A percentile compares a stretch with the other conserved stretches of the same genome.
Evolutionary conservation across 2,797 vertebrate genomes (phyloP).

Genomic region (Fistularia commersonii): DNA sequence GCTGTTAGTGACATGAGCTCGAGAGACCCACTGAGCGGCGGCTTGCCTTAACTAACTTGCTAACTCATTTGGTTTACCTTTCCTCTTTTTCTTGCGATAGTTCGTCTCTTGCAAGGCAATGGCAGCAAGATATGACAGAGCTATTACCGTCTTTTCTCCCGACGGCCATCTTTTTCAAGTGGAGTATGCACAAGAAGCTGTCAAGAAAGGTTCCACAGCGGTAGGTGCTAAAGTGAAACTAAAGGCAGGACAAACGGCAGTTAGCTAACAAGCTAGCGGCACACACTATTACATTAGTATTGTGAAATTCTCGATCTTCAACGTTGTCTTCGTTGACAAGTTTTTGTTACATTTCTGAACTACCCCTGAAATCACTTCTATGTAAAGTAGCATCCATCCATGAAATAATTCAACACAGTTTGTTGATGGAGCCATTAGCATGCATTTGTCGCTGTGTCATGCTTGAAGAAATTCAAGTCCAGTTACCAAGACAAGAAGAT

Average conservation of each 20-base stretch:
- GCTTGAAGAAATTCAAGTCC: too few species aligned
- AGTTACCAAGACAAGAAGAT: too few species aligned
- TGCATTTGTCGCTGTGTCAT: slow-evolving; percentile 71
- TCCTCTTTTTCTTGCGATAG: slow-evolving; percentile 15
- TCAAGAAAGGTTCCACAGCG: slow-evolving; percentile 88
- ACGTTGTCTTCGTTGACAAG: too few species aligned
- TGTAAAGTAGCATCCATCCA: too few species aligned
- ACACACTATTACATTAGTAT: background rate
- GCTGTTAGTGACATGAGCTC: slow-evolving; percentile 17
- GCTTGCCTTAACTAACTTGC: slow-evolving; percentile 52
- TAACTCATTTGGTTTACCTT: slow-evolving; percentile 59
- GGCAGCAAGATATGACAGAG: slow-evolving; percentile 86
- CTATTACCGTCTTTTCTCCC: slow-evolving; percentile 88
- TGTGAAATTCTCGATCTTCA: too few species aligned
- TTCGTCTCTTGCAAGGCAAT: slow-evolving; percentile 53
- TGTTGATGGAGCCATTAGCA: slow-evolving; percentile 11
- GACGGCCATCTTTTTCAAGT: slow-evolving; percentile 90
- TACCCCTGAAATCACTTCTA: too few species aligned
- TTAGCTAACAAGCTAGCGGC: slow-evolving; percentile 36
- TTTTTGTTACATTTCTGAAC: too few species aligned
- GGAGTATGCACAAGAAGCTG: slow-evolving; percentile 88
- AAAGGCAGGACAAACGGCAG: slow-evolving; percentile 34
- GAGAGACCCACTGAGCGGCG: slow-evolving; percentile 2
- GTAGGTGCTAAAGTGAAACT: slow-evolving; percentile 64
- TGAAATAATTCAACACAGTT: too few species aligned